Evolutionary conservation across 2,113 vertebrate species (phyloP), one percentile per base, ranked within the genome.

Genomic region (Coracopsis vasa): DNA sequence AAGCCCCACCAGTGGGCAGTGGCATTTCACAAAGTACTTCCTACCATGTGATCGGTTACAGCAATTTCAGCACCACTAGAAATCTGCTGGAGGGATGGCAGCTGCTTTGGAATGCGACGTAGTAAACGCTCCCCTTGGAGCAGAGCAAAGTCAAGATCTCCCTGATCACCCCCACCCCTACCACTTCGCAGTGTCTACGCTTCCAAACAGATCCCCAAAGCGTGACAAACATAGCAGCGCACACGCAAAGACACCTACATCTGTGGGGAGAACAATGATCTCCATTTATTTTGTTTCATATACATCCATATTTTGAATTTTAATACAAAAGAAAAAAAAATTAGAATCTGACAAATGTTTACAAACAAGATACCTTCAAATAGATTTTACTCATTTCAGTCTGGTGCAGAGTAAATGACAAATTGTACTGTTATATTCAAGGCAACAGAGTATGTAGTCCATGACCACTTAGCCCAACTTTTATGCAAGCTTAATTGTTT

Each of bases 321-420:
- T 98, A 98, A 98, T 98, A 98, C 98, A 98, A 98, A 98, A 98
- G 97, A 97, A 98, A 98, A 94, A 81, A 98, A 98, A 98, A 98
- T 98, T 98, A 98, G 98, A 98, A 98, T 98, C 97, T 98, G 98
- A 98, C 98, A 98, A 98, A 98, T 98, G 98, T 99, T 99, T 99
- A 99, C 99, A 99, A 99, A 99, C 98, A 98, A 98, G 98, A 99
- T 98, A 99, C 98, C 98, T 99, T 99, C 98, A 98, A 98, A 99
- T 98, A 98, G 98, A 98, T 98, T 98, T 97, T 96, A 97, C 98
- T 98, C 98, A 94, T 98, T 98, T 98, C 96, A 97, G 98, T 98
- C 98, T 98, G 98, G 98, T 98, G 98, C 98, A 95, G 98, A 98
- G 97, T 97, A 97, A 98, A 97, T 98, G 98, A 98, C 97, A 97